phyloP scores from a whole-genome alignment of 2,888 invertebrate genomes.

The Dolichopus griseipennis region DNA sequence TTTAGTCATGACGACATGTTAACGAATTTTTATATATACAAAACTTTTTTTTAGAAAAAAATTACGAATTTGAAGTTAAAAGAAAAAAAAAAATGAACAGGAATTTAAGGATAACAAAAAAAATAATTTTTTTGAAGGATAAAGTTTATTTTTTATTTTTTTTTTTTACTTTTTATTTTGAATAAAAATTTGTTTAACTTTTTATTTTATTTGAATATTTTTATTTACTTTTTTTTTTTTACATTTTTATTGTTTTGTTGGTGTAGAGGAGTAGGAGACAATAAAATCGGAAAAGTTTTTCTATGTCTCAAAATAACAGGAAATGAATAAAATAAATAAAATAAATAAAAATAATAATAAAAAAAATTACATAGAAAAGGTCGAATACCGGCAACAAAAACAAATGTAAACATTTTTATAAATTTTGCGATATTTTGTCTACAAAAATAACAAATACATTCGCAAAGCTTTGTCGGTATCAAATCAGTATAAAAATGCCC shows the following conservation, averaged over 20 bases:
- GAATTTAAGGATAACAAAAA: neutral
- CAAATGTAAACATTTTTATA: neutral
- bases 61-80: neutral
- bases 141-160: neutral
- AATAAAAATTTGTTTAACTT: neutral
- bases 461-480: too few species aligned
- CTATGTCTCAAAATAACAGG: neutral
- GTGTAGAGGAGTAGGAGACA: neutral
- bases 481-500: too few species aligned
- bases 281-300: neutral
- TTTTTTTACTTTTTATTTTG: neutral
- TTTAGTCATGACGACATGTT: too few species aligned
- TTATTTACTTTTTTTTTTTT: neutral
- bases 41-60: neutral
- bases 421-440: neutral
- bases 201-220: neutral
- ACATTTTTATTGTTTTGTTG: neutral
- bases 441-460: neutral
- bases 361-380: too few species aligned
- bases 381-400: constrained; percentile 1
- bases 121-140: neutral
- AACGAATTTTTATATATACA: too few species aligned
- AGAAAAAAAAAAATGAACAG: neutral
- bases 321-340: constrained; percentile 6
- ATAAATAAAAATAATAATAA: neutral